Evolutionary conservation across 2,113 vertebrate species (phyloP), one percentile per base, ranked within the genome.

Genomic region (Scopus umbretta): DNA sequence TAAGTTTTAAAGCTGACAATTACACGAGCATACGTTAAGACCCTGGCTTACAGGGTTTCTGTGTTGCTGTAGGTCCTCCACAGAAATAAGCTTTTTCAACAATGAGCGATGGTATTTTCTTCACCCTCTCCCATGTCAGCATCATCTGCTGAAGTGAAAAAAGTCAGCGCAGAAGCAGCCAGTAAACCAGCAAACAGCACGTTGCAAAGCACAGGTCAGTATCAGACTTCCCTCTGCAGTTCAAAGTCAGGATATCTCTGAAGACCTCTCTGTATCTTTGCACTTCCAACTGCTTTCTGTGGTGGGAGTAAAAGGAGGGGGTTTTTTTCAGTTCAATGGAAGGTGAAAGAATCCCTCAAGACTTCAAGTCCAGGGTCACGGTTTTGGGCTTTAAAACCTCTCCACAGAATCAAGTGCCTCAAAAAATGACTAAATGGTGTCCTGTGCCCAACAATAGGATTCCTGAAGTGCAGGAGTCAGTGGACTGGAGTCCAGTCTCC

Each of bases 381-480:
- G 3, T 42, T 90, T 79, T 40, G 11, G 52, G 25, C 20, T 84
- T 80, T 43, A 45, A 67, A 91, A 70, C 22, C 18, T 67, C 49
- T 92, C 80, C 27, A 13, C 3, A 56, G 42, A 88, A 81, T 50
- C 34, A 83, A 71, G 20, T 7, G 12, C 32, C 29, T 58, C 30
- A 62, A 62, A 73, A 86, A 61, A 32, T 1, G 7, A n/a, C 20
- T 6, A 97, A 98, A 97, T 62, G 72, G 97, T 97, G 97, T 98
- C 81, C 95, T 59, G 17, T 59, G 83, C n/a, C 67, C 96, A 97
- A 98, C 96, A 98, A 98, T 50, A 97, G 98, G 96, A 98, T 98
- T 98, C 98, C 98, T 72, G 61, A 96, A 96, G 95, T 97, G 96
- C 96, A 91, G n/a, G n/a, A n/a, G n/a, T n/a, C n/a, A n/a, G n/a